These are phyloP conservation scores for Drosophila littoralis DNA, from an alignment of 1,140 invertebrate genomes.

Conservation along the genomic window DNA sequence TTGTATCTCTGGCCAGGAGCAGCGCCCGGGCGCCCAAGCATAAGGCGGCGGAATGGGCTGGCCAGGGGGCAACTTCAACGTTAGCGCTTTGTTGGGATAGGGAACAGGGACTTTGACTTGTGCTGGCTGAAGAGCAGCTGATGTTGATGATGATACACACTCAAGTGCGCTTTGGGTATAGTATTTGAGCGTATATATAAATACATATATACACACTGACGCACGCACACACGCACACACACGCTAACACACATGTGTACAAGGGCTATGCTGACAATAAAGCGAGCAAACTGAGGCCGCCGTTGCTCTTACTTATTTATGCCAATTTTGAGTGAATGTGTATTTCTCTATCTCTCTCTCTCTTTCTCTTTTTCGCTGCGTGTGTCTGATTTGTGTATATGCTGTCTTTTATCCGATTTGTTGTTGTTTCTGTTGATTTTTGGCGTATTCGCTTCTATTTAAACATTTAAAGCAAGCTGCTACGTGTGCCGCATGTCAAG, in stretches of 20 bases:
- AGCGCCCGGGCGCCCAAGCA: constrained; percentile 18
- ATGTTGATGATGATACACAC: constrained; percentile 83
- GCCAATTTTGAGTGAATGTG: constrained; percentile 62
- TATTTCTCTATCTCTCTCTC: constrained; percentile 6
- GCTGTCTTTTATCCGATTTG: constrained; percentile 43
- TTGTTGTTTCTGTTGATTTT: constrained; percentile 46
- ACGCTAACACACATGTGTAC: constrained; percentile 20
- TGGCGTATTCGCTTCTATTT: constrained; percentile 68
- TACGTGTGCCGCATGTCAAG: constrained; percentile 66
- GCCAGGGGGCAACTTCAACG: constrained; percentile 54
- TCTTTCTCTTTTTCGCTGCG: background rate
- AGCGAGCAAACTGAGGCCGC: constrained; percentile 46
- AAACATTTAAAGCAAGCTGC: constrained; percentile 76
- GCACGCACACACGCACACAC: constrained; percentile 1
- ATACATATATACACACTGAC: constrained; percentile 11
- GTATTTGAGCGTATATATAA: constrained; percentile 76
- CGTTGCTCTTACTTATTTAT: constrained; percentile 76
- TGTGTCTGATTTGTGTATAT: constrained; percentile 13
- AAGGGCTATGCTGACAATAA: constrained; percentile 72
- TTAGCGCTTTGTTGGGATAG: constrained; percentile 19
- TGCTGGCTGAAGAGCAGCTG: constrained; percentile 75
- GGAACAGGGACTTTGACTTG: constrained; percentile 35
- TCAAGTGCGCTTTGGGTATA: constrained; percentile 81
- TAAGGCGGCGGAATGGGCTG: constrained; percentile 3
- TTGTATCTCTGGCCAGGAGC: constrained; percentile 64